Base-by-base conservation (phyloP, 2,888 invertebrate species). In the Eupithecia centaureata region DNA sequence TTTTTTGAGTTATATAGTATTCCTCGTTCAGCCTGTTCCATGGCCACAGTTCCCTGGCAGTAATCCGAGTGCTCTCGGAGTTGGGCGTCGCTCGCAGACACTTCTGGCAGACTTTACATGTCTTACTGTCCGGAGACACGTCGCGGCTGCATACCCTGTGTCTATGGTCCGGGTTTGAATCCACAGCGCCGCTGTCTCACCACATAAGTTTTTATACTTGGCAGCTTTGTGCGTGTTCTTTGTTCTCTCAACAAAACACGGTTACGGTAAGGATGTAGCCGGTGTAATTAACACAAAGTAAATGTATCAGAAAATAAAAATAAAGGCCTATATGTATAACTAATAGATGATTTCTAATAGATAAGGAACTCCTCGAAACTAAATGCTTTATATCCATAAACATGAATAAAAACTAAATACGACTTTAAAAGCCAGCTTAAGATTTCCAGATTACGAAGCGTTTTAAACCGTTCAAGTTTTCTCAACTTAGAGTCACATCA, bases 401-500 rank as follows among this genome's bases (percentile, higher is more conserved):
- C 54, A 30, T 8, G 30, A 28, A 18, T 27, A 27, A 5, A 58
- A 59, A 59, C 18, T 28, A 42, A 42, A 42, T 5, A 15, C n/a
- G 32, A 56, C 56, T 56, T 42, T 38, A 18, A 28, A 60, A 60
- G 30, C 60, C 28, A 38, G 47, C 42, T 33, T 5, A 18, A 56
- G 54, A 56, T 30, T 30, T 59, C n/a, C 8, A 38, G 59, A 59
- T 59, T 59, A 59, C 54, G 28, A 18, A 57, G 57, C 30, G n/a
- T 60, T 69, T 69, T 65, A 62, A 69, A 65, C 57, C 58, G 61
- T 57, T 63, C 57, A 67, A 70, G 72, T 75, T 72, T 73, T 68
- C 71, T 68, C 74, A 74, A 68, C 75, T 73, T 74, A 69, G 54
- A 63, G 66, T 66, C 69, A 54, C 70, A 66, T 63, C 70, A 70